Conservation (phyloP, 1,140 invertebrate species). For the Nylanderia fulva region DNA sequence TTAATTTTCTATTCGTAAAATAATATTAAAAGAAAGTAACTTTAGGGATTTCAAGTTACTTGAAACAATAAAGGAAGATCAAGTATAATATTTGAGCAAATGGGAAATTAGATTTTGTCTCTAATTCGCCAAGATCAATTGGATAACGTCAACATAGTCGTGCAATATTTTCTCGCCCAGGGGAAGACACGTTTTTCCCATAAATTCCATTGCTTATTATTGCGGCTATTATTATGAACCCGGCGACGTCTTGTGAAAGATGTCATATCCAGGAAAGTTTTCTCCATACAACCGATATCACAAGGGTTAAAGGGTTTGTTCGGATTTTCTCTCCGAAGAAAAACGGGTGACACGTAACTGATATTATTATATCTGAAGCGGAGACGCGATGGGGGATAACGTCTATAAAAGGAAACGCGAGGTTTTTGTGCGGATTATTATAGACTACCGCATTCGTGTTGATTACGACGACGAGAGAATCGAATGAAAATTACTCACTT, state of each 20-base stretch:
- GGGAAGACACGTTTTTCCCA: neutral
- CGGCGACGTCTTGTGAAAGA: neutral
- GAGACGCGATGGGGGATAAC: neutral
- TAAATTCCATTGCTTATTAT: slow-evolving; percentile 28
- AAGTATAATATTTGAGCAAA: no score
- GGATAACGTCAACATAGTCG: neutral
- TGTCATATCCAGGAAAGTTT: neutral
- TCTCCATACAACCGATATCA: neutral
- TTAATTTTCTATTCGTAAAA: neutral
- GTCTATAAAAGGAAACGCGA: neutral
- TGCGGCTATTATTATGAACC: neutral
- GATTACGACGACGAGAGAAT: neutral
- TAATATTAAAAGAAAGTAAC: neutral
- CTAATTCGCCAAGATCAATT: neutral
- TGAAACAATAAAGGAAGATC: neutral
- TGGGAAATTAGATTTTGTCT: neutral
- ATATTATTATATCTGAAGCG: slow-evolving; percentile 21
- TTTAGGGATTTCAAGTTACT: neutral
- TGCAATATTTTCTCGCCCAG: neutral
- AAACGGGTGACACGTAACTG: neutral
- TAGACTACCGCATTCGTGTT: neutral
- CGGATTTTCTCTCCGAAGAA: slow-evolving; percentile 10
- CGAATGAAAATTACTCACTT: neutral
- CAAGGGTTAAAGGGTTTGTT: slow-evolving; percentile 7
- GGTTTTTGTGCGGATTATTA: slow-evolving; percentile 4